Evolutionary conservation across 2,113 vertebrate species (phyloP).

Genomic region (Elephantulus edwardii): DNA sequence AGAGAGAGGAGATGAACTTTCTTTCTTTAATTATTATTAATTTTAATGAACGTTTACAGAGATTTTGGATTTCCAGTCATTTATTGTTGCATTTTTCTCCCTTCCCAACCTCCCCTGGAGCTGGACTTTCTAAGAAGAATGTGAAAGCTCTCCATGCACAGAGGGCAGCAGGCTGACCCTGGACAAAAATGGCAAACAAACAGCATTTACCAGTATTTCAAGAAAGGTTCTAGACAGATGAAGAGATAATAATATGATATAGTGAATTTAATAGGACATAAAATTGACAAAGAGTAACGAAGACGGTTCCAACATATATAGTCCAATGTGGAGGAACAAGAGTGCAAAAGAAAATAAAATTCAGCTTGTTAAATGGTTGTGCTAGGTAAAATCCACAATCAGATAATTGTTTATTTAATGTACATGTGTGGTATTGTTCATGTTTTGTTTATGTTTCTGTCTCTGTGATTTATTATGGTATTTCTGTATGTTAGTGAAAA

Average conservation of each 20-base stretch:
- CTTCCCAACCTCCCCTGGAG: no score
- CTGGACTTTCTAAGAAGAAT: neutral
- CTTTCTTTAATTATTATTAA: no score
- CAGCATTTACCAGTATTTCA: neutral
- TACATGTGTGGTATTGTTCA: neutral
- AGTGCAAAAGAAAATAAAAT: neutral
- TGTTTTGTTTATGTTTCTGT: neutral
- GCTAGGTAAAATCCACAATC: neutral
- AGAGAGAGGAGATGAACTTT: neutral
- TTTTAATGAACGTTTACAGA: no score
- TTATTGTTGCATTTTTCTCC: no score
- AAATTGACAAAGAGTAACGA: neutral
- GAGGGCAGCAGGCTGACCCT: neutral
- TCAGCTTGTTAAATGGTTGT: neutral
- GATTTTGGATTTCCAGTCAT: no score
- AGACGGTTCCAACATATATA: neutral
- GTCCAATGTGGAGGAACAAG: neutral
- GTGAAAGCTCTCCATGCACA: neutral
- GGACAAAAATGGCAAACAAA: neutral
- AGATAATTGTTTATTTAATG: neutral
- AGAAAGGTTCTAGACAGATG: accelerated
- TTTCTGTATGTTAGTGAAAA: neutral
- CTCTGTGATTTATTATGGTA: neutral
- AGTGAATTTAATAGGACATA: neutral
- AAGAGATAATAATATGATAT: no score